phyloP scores from a whole-genome alignment of 2,797 vertebrate genomes.

The Amphiprion clarkii region DNA sequence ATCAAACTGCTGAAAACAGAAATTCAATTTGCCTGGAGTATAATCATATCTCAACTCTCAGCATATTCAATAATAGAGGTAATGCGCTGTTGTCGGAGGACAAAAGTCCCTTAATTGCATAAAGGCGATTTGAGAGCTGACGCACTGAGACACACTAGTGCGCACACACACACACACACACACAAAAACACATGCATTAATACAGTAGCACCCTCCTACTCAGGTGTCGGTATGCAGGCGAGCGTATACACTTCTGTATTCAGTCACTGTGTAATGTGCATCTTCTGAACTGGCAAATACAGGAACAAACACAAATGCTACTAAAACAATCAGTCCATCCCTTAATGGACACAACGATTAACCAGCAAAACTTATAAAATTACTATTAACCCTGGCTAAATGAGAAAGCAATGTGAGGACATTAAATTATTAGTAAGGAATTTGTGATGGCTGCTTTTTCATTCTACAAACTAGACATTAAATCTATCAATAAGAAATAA shows the following conservation, averaged over 20 bases:
- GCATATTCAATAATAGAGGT: slow-evolving; percentile 72
- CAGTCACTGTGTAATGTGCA: slow-evolving; percentile 13
- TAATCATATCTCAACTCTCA: slow-evolving; percentile 72
- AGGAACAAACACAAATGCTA: neutral
- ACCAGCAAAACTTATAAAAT: neutral
- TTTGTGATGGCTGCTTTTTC: neutral
- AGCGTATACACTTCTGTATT: neutral
- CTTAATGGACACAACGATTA: neutral
- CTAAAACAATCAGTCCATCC: slow-evolving; percentile 1
- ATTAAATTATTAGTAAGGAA: neutral
- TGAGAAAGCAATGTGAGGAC: neutral
- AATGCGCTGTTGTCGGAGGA: slow-evolving; percentile 63
- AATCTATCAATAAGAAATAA: neutral
- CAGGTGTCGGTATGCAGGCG: slow-evolving; percentile 25
- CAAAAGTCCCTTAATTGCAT: slow-evolving; percentile 71
- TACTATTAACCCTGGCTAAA: no score
- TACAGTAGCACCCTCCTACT: slow-evolving; percentile 15
- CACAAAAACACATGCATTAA: slow-evolving; percentile 7
- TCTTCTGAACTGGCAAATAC: slow-evolving; percentile 24
- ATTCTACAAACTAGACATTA: neutral
- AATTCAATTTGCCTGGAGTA: slow-evolving; percentile 71
- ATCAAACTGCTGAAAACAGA: slow-evolving; percentile 74
- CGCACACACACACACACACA: slow-evolving; percentile 8
- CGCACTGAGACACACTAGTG: slow-evolving; percentile 2
- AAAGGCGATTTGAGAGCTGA: slow-evolving; percentile 51